Percentiles rank a stretch among this genome's conserved stretches.
These are phyloP conservation scores for Temnothorax curvispinosus DNA, from an alignment of 1,140 invertebrate species.

Conservation along the genomic window DNA sequence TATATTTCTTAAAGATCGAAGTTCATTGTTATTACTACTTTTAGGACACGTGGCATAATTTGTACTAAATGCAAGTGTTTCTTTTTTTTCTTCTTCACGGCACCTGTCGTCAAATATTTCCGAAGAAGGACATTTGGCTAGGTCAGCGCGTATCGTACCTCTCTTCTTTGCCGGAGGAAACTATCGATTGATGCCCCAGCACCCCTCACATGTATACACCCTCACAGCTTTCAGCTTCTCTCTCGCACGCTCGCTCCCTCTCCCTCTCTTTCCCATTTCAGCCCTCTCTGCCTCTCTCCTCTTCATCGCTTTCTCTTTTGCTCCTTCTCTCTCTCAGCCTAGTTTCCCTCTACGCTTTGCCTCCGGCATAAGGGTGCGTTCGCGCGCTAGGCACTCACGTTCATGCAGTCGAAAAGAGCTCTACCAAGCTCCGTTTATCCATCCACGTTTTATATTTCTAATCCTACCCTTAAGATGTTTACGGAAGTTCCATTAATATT, in stretches of 20 bases:
- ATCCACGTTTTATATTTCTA: constrained; percentile 64
- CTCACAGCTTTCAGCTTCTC: constrained; percentile 55
- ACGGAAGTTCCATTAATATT: constrained; percentile 43
- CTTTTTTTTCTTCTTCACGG: constrained; percentile 31
- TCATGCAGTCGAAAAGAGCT: constrained; percentile 53
- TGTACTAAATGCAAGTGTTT: constrained; percentile 51
- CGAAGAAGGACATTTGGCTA: constrained; percentile 68
- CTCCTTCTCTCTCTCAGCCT: constrained; percentile 58
- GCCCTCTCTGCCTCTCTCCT: constrained; percentile 7
- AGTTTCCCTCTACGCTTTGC: constrained; percentile 65
- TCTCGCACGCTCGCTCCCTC: constrained; percentile 34
- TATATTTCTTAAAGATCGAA: background rate
- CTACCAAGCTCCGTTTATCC: constrained; percentile 65
- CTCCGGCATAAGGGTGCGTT: constrained; percentile 71
- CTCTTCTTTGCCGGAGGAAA: constrained; percentile 74
- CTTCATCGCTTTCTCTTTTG: constrained; percentile 11
- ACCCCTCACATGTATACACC: constrained; percentile 69
- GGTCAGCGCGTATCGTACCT: constrained; percentile 75
- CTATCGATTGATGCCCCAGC: constrained; percentile 81
- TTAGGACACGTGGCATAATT: constrained; percentile 14
- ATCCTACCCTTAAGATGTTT: constrained; percentile 33
- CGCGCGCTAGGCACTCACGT: constrained; percentile 66
- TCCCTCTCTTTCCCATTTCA: constrained; percentile 18
- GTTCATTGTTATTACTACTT: background rate
- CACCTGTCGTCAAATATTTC: constrained; percentile 64